Percentiles rank a stretch among this genome's conserved stretches.
phyloP scores from a whole-genome alignment of 2,797 vertebrate genomes.

The Rhincodon typus region DNA sequence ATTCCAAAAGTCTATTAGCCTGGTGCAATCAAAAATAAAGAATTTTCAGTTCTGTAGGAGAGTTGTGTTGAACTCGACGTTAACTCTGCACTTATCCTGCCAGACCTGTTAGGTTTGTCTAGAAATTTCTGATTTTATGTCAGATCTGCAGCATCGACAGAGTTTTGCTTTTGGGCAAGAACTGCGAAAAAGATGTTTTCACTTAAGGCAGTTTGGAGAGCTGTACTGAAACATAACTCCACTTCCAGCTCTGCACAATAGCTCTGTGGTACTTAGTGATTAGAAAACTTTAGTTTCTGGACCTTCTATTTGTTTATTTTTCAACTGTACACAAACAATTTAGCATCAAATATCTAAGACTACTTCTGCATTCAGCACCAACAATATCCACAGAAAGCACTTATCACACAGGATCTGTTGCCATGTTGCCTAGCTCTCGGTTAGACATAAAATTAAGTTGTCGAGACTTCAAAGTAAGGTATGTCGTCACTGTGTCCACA shows the following conservation, averaged over 20 bases:
- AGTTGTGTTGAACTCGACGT: no score
- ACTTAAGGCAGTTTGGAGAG: neutral
- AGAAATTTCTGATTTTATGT: no score
- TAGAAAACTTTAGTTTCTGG: neutral
- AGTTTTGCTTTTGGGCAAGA: neutral
- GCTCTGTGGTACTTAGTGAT: neutral
- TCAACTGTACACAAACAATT: no score
- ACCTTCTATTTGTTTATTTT: neutral
- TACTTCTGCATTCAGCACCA: neutral
- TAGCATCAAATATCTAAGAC: neutral
- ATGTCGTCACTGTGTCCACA: neutral
- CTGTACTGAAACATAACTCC: neutral
- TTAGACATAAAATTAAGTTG: neutral
- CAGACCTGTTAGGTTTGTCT: no score
- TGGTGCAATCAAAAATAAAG: neutral
- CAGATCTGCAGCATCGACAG: no score
- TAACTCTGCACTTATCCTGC: no score
- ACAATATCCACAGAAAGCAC: neutral
- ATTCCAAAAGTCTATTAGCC: neutral
- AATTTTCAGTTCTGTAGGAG: neutral
- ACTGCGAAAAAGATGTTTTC: neutral
- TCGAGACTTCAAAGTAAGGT: neutral
- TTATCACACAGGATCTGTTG: neutral
- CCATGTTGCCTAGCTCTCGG: neutral
- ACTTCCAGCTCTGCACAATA: neutral